Evolutionary conservation across 2,888 invertebrate species (phyloP), one percentile per base, ranked within the genome.

Genomic region (Polydesmus complanatus): DNA sequence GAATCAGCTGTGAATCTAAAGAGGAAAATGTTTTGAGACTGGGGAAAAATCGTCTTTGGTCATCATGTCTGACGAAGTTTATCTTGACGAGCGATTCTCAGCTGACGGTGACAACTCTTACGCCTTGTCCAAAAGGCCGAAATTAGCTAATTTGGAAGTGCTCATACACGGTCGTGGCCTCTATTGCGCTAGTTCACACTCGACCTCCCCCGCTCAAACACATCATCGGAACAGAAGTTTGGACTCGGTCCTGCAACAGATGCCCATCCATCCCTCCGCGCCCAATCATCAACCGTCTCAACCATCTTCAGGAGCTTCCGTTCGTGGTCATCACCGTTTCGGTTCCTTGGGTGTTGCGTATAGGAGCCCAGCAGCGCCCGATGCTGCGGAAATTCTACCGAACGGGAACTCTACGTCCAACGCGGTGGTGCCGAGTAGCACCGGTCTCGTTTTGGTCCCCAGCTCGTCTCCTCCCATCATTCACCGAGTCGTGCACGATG

Each of bases 161-260:
- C 11, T 22, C 8, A 47, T 56, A 5, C 56, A 56, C 14, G 37
- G 37, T 2, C 27, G 37, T 2, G 21, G 2, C 19, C 19, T 1
- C 5, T 37, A 1, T 14, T n/a, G 5, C 5, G 19, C 55, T n/a
- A 5, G 2, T 26, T 25, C 3, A 5, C 3, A 51, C n/a, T 8
- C 5, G 5, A 19, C 19, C n/a, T 5, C 82, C 84, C n/a, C 37
- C 14, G 37, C 37, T 37, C 37, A 37, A 37, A 62, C 65, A 69
- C 88, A 88, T 73, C 90, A 90, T 76, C 82, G 91, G 69, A 91
- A 91, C 78, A 83, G 91, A 67, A 90, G 90, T 72, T 78, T 91
- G 73, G 91, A 92, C 74, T 91, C 90, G 62, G 91, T 89, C 63
- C 79, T 65, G 1, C 56, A 62, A 22, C 65, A 63, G 25, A 67